Evolutionary conservation across 2,888 invertebrate species (phyloP).

Genomic region (Aspidiotus rigidus): DNA sequence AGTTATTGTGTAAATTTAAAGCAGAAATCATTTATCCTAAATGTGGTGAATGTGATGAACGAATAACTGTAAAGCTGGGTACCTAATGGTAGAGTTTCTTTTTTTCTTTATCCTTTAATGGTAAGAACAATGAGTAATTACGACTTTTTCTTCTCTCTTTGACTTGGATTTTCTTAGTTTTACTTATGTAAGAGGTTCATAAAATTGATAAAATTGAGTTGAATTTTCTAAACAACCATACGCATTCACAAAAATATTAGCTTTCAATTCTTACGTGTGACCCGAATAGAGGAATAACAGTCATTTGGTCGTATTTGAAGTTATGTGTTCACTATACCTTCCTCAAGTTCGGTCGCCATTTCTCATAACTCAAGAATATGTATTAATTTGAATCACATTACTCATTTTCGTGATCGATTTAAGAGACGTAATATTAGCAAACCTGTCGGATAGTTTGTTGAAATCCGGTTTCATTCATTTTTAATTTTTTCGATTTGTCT

Average conservation of each 20-base stretch:
- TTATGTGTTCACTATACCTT: background rate
- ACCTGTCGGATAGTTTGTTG: too few species aligned
- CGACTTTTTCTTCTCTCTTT: slow-evolving; percentile 27
- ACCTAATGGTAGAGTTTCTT: slow-evolving; percentile 22
- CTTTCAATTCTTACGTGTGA: too few species aligned
- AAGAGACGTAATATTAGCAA: background rate
- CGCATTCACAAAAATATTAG: too few species aligned
- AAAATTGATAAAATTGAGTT: too few species aligned
- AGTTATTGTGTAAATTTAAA: slow-evolving; percentile 20
- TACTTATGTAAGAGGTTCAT: slow-evolving; percentile 26
- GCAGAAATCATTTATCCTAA: background rate
- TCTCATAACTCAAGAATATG: too few species aligned
- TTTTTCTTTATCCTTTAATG: slow-evolving; percentile 25
- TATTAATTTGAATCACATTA: background rate
- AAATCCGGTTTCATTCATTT: too few species aligned
- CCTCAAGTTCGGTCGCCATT: background rate
- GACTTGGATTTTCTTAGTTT: slow-evolving; percentile 22
- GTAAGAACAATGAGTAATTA: slow-evolving; percentile 21
- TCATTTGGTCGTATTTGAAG: too few species aligned
- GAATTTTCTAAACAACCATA: too few species aligned
- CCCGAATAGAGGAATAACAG: too few species aligned
- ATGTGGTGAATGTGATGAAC: slow-evolving; percentile 21
- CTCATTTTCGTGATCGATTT: background rate
- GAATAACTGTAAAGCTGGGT: slow-evolving; percentile 31
- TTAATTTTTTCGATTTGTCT: too few species aligned